Evolutionary conservation across 2,888 invertebrate species (phyloP), one percentile per base, ranked within the genome.

Genomic region (Polydrusus pterygomalis): DNA sequence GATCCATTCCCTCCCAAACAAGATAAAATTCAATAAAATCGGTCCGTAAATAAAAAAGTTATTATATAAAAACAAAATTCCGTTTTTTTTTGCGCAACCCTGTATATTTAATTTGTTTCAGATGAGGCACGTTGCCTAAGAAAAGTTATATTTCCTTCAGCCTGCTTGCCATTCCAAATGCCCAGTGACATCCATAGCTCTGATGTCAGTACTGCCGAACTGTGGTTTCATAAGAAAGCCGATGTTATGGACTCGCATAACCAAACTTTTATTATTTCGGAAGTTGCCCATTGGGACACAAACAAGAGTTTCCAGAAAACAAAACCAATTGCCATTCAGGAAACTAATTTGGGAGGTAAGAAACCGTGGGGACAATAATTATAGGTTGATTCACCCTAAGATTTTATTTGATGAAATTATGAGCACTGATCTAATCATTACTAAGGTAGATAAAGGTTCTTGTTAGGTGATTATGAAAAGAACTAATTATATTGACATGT

Each of bases 321-420:
- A n/a, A 94, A 93, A 80, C 93, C 94, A 0, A 92, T 95, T 77
- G 94, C 94, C 20, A 94, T 94, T 80, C 92, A 93, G 84, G 92
- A 94, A 86, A 93, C 94, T n/a, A 91, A 92, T 81, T 90, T 91
- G 43, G 90, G 90, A 84, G 92, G 92, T 92, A 85, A 67, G 47
- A 2, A 17, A 13, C 25, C 25, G 5, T 25, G 25, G 25, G 25
- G 25, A 25, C 1, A 25, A 25, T 3, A 3, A 25, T 3, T 25
- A 25, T 25, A n/a, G n/a, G n/a, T n/a, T n/a, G n/a, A n/a, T n/a
- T n/a, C n/a, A n/a, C n/a, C n/a, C n/a, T n/a, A n/a, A n/a, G n/a
- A n/a, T n/a, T n/a, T n/a, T n/a, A n/a, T n/a, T n/a, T n/a, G n/a
- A n/a, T n/a, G n/a, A n/a, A n/a, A n/a, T n/a, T n/a, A n/a, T n/a